phyloP scores from a whole-genome alignment of 2,797 vertebrate species.

The Parotocinclus haroldoi region DNA sequence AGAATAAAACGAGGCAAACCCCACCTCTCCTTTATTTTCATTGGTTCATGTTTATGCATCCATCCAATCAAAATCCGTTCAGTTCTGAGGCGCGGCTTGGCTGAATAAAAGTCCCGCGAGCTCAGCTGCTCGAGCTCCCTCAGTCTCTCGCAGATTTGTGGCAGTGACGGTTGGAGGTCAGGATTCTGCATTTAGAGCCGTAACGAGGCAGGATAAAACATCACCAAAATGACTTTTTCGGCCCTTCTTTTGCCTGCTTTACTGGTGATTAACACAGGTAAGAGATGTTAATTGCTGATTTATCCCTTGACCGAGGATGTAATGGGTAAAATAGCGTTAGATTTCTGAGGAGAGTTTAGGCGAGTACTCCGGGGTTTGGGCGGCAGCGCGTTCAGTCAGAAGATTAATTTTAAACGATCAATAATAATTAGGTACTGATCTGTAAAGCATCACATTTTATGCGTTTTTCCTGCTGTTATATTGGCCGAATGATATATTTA shows the following conservation, averaged over 20 bases:
- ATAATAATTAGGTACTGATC: too few species aligned
- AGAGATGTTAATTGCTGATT: conserved; percentile 16
- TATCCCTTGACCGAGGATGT: too few species aligned
- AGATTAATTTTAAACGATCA: too few species aligned
- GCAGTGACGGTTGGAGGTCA: not conserved
- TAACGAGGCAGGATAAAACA: conserved; percentile 50
- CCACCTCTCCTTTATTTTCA: not conserved
- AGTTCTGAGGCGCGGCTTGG: not conserved
- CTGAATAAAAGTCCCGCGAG: conserved; percentile 22
- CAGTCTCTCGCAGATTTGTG: not conserved
- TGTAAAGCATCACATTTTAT: too few species aligned
- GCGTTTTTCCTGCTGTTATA: too few species aligned
- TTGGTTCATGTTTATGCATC: not conserved
- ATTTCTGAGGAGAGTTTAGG: not conserved
- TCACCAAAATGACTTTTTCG: conserved; percentile 71
- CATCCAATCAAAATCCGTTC: conserved; percentile 4
- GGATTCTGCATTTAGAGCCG: not conserved
- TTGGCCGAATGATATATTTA: too few species aligned
- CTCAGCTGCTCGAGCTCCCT: not conserved
- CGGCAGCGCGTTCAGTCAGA: not conserved
- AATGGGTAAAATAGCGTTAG: too few species aligned
- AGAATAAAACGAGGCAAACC: not conserved
- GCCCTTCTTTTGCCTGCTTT: conserved; percentile 61
- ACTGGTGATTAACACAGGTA: conserved; percentile 66
- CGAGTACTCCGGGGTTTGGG: too few species aligned